Evolutionary conservation across 2,888 invertebrate genomes (phyloP), one percentile per base, ranked within the genome.

Genomic region (Allacma fusca): DNA sequence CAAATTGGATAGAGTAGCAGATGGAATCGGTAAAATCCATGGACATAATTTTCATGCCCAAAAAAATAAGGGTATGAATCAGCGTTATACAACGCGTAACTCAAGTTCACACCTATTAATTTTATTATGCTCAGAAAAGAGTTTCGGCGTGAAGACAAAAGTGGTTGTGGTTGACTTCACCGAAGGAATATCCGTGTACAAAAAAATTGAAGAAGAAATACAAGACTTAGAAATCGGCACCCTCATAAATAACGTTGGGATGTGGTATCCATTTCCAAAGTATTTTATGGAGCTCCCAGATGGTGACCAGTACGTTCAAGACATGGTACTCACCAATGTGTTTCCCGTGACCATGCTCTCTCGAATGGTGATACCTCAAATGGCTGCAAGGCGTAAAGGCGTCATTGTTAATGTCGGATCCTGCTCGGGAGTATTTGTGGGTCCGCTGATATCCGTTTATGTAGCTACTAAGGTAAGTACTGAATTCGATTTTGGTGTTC

Each of bases 181-280:
- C 0, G 89, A 90, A 59, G 92, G 90, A 0, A 89, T 90, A 0
- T 89, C 90, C 34, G 93, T 95, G 79, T 97, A 94, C 86, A 89
- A 91, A 0, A 90, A 89, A 80, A 92, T 95, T 75, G 89, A 90
- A 74, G 89, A 90, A 80, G 89, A 90, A 78, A 87, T 93, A 19
- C 89, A 89, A 23, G 92, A 90, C 0, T 87, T 95, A 28, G 94
- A 96, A 85, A 91, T 96, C 81, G 96, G 95, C 0, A 91, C 95
- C 9, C 87, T 97, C 74, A 91, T 98, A 44, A 98, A 98, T 88
- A 97, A 97, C 88, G 95, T 97, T 0, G 97, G 97, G 24, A 91
- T 95, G 84, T 93, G 93, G 57, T 95, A 96, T 86, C 88, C 90
- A 0, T 91, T 94, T 87, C 97, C 97, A 0, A 94, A 95, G 78